Evolutionary conservation across 2,888 invertebrate species (phyloP), one percentile per base, ranked within the genome.

Genomic region (Operophtera brumata): DNA sequence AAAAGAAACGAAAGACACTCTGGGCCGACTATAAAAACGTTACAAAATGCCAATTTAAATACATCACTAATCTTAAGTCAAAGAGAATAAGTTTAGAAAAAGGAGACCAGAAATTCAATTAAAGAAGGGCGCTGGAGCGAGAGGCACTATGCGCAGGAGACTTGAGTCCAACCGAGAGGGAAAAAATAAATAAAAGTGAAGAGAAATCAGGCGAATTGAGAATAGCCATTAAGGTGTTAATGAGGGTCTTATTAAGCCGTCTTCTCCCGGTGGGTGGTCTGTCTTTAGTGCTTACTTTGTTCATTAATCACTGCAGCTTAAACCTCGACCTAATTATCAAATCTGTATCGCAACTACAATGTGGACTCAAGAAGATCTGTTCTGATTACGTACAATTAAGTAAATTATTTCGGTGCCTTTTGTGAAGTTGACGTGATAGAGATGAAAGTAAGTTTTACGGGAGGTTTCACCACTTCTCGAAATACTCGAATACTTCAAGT

Each of bases 221-320:
- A 87, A 88, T 86, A 84, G 80, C 87, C 86, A 87, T 88, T 86
- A 87, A 88, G 88, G 89, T 90, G 89, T 88, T 90, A 89, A 90
- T 88, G 86, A 88, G 88, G 82, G 81, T 81, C 87, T 88, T 90
- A 90, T 90, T 88, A 88, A 90, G 89, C 86, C 86, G 86, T 89
- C 86, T 85, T 80, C 84, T 80, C 84, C 82, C 83, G 57, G 81
- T 88, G 89, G 89, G 89, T 88, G 89, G 89, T 89, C 89, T 78
- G 77, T 62, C 71, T 74, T 77, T 76, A 75, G 75, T 79, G 78
- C 67, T 78, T 76, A 78, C 80, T 85, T 82, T 81, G 80, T 83
- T 81, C 86, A 84, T 87, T 89, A 85, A 87, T 88, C 88, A 82
- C 74, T 73, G 70, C 76, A 74, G 84, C 82, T 84, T 84, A 78